These are phyloP conservation scores for Nephrocerus scutellatus DNA, from an alignment of 2,888 invertebrate species.

Conservation along the genomic window DNA sequence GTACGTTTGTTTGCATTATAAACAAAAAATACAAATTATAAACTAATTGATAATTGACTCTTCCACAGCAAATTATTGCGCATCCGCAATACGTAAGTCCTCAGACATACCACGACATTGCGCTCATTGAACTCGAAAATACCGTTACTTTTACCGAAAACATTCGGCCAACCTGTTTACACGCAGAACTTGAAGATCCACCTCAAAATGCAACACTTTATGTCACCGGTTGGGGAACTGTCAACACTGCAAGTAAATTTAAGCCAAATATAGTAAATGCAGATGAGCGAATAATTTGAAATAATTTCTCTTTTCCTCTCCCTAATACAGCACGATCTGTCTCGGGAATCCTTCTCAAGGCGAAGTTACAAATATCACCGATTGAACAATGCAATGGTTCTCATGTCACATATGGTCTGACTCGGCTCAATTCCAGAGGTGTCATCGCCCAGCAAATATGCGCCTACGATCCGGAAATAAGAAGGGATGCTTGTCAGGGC, in stretches of 20 bases:
- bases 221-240: constrained; percentile 40
- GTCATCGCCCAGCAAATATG: constrained; percentile 28
- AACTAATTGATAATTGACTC: background rate
- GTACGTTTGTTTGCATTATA: no score
- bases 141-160: constrained; percentile 18
- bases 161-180: constrained; percentile 33
- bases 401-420: constrained; percentile 21
- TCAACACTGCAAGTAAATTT: constrained; percentile 32
- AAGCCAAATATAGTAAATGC: constrained; percentile 14
- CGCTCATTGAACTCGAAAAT: constrained; percentile 29
- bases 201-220: constrained; percentile 22
- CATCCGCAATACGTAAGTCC: constrained; percentile 32
- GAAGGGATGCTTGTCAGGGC: constrained; percentile 38
- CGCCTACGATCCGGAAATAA: constrained; percentile 26
- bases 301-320: background rate
- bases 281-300: background rate
- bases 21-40: no score
- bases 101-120: constrained; percentile 37
- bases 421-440: constrained; percentile 25
- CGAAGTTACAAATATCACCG: constrained; percentile 27
- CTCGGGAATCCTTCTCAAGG: constrained; percentile 32
- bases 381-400: constrained; percentile 27
- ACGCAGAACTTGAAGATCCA: constrained; percentile 29
- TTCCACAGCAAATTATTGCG: constrained; percentile 26
- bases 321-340: constrained; percentile 19